A percentile compares a stretch with the other conserved stretches of the same genome.
These are phyloP conservation scores for Onthophagus sagittarius DNA, from an alignment of 2,888 invertebrate genomes.

Conservation along the genomic window DNA sequence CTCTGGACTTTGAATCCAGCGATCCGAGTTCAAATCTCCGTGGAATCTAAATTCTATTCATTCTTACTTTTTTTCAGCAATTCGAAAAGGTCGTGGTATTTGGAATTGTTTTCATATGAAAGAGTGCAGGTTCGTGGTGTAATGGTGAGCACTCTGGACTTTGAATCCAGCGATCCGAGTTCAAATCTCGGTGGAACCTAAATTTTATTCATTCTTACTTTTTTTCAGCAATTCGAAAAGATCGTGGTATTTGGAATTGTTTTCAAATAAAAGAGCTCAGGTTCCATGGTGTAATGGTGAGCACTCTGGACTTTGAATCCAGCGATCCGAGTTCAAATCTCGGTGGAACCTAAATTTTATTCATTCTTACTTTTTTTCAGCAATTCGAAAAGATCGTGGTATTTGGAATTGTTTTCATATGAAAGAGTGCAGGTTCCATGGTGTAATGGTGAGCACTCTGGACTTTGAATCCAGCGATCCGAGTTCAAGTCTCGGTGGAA, in stretches of 20 bases:
- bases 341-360: slow-evolving; percentile 59
- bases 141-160: slow-evolving; percentile 64
- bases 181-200: slow-evolving; percentile 61
- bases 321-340: slow-evolving; percentile 62
- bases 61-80: too few species aligned
- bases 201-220: too few species aligned
- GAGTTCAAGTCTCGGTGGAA: slow-evolving; percentile 61
- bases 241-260: too few species aligned
- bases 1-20: slow-evolving; percentile 63
- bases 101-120: too few species aligned
- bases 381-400: too few species aligned
- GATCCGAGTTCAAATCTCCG: slow-evolving; percentile 62
- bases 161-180: slow-evolving; percentile 62
- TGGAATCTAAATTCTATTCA: too few species aligned
- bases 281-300: slow-evolving; percentile 64
- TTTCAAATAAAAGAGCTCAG: too few species aligned
- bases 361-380: too few species aligned
- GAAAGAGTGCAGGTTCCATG: too few species aligned
- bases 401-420: too few species aligned
- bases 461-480: slow-evolving; percentile 62
- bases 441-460: slow-evolving; percentile 65
- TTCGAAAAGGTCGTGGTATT: too few species aligned
- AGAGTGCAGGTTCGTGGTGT: slow-evolving; percentile 62
- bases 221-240: too few species aligned
- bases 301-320: slow-evolving; percentile 64